Percentiles rank a stretch among this genome's conserved stretches.
Evolutionary conservation across 2,888 invertebrate species (phyloP).

Genomic region (Lepas anatifera): DNA sequence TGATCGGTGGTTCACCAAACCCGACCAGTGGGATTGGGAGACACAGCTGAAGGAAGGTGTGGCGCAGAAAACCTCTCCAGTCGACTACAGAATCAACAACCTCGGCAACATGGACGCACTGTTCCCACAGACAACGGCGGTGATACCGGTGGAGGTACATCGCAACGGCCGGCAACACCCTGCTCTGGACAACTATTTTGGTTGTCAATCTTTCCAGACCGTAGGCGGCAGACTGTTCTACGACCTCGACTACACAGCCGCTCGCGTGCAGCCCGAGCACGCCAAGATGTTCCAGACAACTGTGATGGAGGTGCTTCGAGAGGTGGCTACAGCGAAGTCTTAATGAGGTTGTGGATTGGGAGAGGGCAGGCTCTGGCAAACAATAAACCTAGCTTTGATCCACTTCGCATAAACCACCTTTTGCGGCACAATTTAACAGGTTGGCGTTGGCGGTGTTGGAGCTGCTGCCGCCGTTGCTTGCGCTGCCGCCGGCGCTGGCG

Average conservation of each 20-base stretch:
- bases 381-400: too few relatives aligned
- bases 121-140: neutral
- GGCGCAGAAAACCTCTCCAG: neutral
- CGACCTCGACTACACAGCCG: neutral
- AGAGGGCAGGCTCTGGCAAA: too few relatives aligned
- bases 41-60: too few relatives aligned
- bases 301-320: neutral
- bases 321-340: neutral
- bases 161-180: neutral
- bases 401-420: too few relatives aligned
- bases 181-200: neutral
- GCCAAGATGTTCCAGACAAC: neutral
- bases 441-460: too few relatives aligned
- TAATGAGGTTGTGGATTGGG: too few relatives aligned
- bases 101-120: neutral
- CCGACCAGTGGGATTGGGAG: neutral
- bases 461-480: too few relatives aligned
- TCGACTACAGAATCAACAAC: neutral
- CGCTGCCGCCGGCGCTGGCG: too few relatives aligned
- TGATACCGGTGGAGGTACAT: neutral
- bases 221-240: neutral
- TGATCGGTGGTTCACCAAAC: neutral
- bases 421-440: too few relatives aligned
- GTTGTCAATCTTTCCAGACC: constrained; percentile 2
- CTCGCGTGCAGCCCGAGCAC: neutral